Base-by-base conservation (phyloP, 2,888 invertebrate species). In the Ellobium chinense region DNA sequence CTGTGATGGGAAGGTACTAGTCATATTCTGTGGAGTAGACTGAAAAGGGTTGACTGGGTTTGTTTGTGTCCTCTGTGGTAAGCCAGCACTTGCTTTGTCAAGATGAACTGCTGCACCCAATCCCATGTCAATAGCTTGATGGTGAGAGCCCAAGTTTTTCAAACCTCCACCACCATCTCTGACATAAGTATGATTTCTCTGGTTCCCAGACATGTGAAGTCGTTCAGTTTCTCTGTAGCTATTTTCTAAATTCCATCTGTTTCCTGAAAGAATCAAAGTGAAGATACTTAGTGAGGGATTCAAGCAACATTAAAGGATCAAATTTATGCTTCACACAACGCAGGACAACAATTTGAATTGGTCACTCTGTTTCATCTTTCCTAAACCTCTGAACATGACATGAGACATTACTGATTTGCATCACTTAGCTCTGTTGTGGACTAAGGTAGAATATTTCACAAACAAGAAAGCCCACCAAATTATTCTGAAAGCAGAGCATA, bases 161-260 rank as follows among this genome's bases (percentile, higher is more conserved):
- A 58, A 24, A 27, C 27, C 36, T 24, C 39, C 63, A 27, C n/a
- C 29, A 29, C 18, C 27, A 36, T 27, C 36, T 27, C 34, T 2
- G n/a, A 37, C 1, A 29, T 56, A 54, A n/a, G 29, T 58, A 56
- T 75, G 46, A 5, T 60, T 69, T 34, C 24, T 14, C 12, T 70
- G 79, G 63, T 62, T 72, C n/a, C 79, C 70, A 34, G 80, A 65
- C 27, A 69, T 63, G 36, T 80, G 81, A 73, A 81, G 68, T 29
- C 79, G 78, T 37, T 82, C 84, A 27, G 81, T 77, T 27, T 81
- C 79, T 56, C 73, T 75, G 74, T 85, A 84, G 31, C 81, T 82
- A 29, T 75, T 65, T 5, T 63, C 39, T 24, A 84, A 56, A 34
- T 83, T 70, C 85, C 85, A 85, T 31, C 74, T 75, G 79, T 85